phyloP scores from a whole-genome alignment of 2,888 invertebrate species.

The Salticus scenicus region DNA sequence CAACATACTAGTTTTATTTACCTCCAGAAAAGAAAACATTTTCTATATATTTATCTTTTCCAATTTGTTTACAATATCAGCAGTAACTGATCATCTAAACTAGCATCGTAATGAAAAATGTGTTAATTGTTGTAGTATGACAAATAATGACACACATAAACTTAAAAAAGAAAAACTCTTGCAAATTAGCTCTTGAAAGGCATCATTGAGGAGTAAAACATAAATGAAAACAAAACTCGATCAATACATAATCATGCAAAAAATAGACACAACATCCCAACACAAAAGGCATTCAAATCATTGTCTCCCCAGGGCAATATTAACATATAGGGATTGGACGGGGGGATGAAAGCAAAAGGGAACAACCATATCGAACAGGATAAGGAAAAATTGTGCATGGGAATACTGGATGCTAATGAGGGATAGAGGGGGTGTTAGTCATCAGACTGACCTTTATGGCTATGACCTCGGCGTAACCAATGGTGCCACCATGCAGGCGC shows the following conservation, averaged over 20 bases:
- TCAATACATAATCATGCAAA: background rate
- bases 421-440: constrained; percentile 39
- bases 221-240: background rate
- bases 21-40: too few species aligned
- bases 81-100: too few species aligned
- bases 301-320: background rate
- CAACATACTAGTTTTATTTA: too few species aligned
- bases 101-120: too few species aligned
- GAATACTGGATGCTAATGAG: constrained; percentile 62
- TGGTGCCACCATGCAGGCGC: constrained; percentile 89
- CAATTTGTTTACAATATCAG: too few species aligned
- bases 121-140: too few species aligned
- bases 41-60: too few species aligned
- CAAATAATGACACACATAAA: too few species aligned
- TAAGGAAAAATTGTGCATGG: constrained; percentile 11
- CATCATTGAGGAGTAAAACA: background rate
- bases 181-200: too few species aligned
- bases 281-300: constrained; percentile 5
- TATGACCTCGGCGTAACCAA: constrained; percentile 95
- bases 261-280: background rate
- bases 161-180: too few species aligned
- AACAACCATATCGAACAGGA: background rate
- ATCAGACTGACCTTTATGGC: constrained; percentile 89
- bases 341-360: background rate
- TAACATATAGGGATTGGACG: constrained; percentile 5